Percentiles rank a stretch among this genome's conserved stretches.
phyloP scores from a whole-genome alignment of 2,797 vertebrate species.

The Odontamblyopus rebecca region DNA sequence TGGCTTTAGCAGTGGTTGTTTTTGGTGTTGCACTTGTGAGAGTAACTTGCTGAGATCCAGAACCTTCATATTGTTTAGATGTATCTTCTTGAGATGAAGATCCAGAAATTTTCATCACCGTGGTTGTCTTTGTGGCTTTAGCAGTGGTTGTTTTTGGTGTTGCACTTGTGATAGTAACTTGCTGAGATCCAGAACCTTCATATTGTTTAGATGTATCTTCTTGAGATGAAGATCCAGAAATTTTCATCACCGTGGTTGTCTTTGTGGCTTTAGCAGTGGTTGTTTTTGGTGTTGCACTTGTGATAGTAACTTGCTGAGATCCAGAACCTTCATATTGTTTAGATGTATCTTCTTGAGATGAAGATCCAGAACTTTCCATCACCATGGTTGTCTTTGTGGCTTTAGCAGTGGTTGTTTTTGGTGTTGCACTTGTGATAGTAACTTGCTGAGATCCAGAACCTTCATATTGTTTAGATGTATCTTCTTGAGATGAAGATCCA shows the following conservation, averaged over 20 bases:
- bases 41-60: background rate
- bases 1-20: no score
- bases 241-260: no score
- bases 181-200: background rate
- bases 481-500: background rate
- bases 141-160: background rate
- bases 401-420: no score
- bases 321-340: no score
- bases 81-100: background rate
- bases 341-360: background rate
- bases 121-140: background rate
- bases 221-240: no score
- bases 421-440: no score
- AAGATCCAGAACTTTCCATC: background rate
- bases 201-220: background rate
- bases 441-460: background rate
- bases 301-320: no score
- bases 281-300: no score
- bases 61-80: background rate
- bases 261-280: no score
- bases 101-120: background rate
- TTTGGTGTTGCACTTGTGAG: background rate
- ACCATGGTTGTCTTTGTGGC: no score
- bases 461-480: background rate
- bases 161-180: background rate